phyloP scores from a whole-genome alignment of 2,797 vertebrate genomes.

The Chloroceryle amazona region DNA sequence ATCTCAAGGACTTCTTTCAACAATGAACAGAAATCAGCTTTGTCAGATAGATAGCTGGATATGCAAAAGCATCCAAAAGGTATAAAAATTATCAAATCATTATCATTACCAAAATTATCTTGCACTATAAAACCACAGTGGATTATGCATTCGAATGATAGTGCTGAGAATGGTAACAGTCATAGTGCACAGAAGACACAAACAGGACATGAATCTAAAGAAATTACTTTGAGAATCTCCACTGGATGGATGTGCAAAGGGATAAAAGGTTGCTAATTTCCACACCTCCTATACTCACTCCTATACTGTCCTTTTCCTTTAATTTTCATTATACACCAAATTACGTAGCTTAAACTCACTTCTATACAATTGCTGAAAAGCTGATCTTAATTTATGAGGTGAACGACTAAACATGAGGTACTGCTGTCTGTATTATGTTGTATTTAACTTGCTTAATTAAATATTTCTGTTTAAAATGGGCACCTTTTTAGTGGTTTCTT shows the following conservation, averaged over 20 bases:
- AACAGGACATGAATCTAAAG: background rate
- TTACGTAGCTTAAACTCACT: background rate
- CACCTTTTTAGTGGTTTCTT: background rate
- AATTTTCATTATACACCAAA: background rate
- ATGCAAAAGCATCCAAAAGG: slow-evolving; percentile 12
- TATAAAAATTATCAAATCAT: background rate
- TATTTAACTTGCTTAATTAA: background rate
- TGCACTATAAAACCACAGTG: background rate
- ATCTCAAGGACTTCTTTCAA: background rate
- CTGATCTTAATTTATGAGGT: background rate
- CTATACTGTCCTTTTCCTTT: background rate
- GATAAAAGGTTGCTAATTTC: background rate
- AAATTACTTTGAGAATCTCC: background rate
- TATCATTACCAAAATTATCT: background rate
- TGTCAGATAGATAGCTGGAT: background rate
- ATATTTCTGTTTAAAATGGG: background rate
- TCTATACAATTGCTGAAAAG: background rate
- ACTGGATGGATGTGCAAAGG: background rate
- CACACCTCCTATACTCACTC: background rate
- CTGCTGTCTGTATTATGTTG: background rate
- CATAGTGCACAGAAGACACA: slow-evolving; percentile 36
- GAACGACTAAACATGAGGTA: background rate
- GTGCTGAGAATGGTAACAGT: slow-evolving; percentile 31
- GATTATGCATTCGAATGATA: slow-evolving; percentile 30
- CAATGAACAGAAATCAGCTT: background rate